Conservation (phyloP, 2,113 vertebrate species). For the Passer montanus region DNA sequence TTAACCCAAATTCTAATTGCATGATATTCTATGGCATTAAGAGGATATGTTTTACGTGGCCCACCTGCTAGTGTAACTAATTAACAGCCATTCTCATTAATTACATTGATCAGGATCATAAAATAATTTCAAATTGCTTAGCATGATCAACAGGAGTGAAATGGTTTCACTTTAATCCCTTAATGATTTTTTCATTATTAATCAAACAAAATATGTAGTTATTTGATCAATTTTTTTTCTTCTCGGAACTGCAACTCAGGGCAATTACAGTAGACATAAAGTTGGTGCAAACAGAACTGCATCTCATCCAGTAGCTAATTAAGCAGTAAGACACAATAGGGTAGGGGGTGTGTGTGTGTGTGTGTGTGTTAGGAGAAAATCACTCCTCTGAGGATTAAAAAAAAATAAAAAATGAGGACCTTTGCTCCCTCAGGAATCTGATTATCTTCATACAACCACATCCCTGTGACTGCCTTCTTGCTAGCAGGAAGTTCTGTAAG, state of each 20-base stretch:
- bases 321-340: constrained; percentile 64
- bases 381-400: constrained; percentile 36
- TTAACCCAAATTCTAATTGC: not conserved
- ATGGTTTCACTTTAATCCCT: constrained; percentile 76
- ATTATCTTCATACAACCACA: constrained; percentile 40
- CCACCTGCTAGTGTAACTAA: constrained; percentile 81
- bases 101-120: constrained; percentile 83
- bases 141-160: constrained; percentile 77
- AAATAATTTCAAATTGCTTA: constrained; percentile 77
- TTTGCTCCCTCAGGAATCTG: constrained; percentile 51
- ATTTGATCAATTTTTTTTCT: constrained; percentile 69
- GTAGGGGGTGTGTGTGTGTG: not conserved
- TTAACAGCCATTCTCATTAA: constrained; percentile 80
- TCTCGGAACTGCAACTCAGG: constrained; percentile 58
- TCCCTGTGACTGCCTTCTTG: not conserved
- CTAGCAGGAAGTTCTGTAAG: constrained; percentile 30
- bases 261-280: constrained; percentile 72
- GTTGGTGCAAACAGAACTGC: constrained; percentile 70
- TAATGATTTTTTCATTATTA: constrained; percentile 81
- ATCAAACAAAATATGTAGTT: constrained; percentile 77
- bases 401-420: not conserved
- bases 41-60: constrained; percentile 65
- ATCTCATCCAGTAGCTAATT: constrained; percentile 73
- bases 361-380: constrained; percentile 63
- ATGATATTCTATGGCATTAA: constrained; percentile 58